Conservation (phyloP, 2,797 vertebrate genomes). For the Philypnodon macrostomus region DNA sequence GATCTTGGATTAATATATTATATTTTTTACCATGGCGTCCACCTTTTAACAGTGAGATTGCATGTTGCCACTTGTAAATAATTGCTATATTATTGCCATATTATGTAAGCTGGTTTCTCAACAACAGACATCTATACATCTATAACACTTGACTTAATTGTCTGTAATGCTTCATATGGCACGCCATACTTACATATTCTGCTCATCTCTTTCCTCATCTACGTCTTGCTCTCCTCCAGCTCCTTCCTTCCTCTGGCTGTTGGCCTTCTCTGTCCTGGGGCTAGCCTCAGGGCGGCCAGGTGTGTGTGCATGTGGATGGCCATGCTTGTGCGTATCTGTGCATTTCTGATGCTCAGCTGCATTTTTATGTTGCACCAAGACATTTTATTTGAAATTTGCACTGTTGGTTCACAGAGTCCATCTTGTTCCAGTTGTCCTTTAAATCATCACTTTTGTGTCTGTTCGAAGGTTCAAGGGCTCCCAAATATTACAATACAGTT, state of each 20-base stretch:
- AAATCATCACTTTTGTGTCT: constrained; percentile 7
- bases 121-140: constrained; percentile 1
- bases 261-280: constrained; percentile 58
- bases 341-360: constrained; percentile 24
- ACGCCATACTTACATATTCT: constrained; percentile 3
- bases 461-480: constrained; percentile 1
- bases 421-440: constrained; percentile 7
- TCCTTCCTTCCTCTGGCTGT: constrained; percentile 41
- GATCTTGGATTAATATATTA: too few relatives aligned
- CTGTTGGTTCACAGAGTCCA: constrained; percentile 6
- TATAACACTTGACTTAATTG: background rate
- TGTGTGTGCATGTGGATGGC: constrained; percentile 38
- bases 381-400: constrained; percentile 19
- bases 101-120: too few relatives aligned
- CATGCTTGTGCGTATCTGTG: constrained; percentile 14
- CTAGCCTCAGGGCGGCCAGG: constrained; percentile 58
- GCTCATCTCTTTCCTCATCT: background rate
- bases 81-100: too few relatives aligned
- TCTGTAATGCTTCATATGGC: background rate
- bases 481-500: background rate
- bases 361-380: constrained; percentile 23
- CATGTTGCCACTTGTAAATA: too few relatives aligned
- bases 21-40: too few relatives aligned
- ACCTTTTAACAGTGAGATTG: too few relatives aligned
- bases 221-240: constrained; percentile 18